Base-by-base conservation (phyloP, 2,888 invertebrate species). In the Peribatodes rhomboidaria region DNA sequence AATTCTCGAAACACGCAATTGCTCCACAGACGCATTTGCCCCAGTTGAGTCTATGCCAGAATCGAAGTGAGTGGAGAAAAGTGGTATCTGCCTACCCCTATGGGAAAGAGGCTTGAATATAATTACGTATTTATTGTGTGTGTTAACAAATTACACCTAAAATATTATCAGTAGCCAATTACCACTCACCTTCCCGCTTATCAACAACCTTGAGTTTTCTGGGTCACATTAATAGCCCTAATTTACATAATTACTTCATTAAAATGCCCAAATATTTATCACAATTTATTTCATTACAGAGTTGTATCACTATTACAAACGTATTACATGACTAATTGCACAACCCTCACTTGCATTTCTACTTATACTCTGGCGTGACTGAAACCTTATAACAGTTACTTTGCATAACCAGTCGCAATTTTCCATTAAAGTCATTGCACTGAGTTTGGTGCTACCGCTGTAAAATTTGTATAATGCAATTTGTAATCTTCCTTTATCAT, bases 401-500 rank as follows among this genome's bases (percentile, higher is more conserved):
- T 42, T 31, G 18, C 16, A 33, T 39, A 58, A 13, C 14, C 20
- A 18, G 27, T 27, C 10, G 18, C 3, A 13, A 8, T n/a, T n/a
- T n/a, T n/a, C n/a, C n/a, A n/a, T 27, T 16, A 41, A 20, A 44
- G 14, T 60, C 20, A 31, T 22, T 59, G 42, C 44, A 53, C 16
- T 44, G 10, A 16, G 20, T 53, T 35, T 14, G 20, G 11, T 37
- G 47, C 11, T 56, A 49, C 42, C 55, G 49, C 0, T 55, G 16
- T 27, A 54, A 16, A n/a, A 53, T 10, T 63, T 39, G 31, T 20
- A 58, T 27, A 8, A 64, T n/a, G 16, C 70, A 71, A 58, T n/a
- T n/a, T n/a, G n/a, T 79, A 58, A 33, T 89, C 86, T 68, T 75
- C 78, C 64, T 91, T 92, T 50, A 93, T 91, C 66, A 92, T 78